phyloP scores from a whole-genome alignment of 2,888 invertebrate genomes.

The Cataglyphis altisquamis region DNA sequence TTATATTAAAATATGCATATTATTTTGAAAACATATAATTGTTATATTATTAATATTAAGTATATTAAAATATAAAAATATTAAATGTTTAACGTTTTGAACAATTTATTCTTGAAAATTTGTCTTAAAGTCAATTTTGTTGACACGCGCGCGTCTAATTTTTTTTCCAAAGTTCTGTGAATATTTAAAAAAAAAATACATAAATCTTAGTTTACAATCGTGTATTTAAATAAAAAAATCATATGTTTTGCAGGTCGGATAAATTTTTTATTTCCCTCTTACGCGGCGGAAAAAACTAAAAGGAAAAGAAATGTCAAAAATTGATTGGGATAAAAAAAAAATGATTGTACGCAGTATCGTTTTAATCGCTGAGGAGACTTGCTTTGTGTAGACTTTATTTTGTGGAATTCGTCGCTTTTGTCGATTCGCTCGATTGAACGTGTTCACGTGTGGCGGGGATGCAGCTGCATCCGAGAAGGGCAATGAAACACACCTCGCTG shows the following conservation, averaged over 20 bases:
- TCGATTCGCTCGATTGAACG: constrained; percentile 39
- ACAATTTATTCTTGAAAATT: background rate
- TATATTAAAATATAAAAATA: background rate
- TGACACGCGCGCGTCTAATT: background rate
- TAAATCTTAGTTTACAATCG: background rate
- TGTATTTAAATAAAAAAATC: background rate
- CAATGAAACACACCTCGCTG: constrained; percentile 69
- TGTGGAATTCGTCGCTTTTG: constrained; percentile 12
- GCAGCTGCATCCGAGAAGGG: constrained; percentile 71
- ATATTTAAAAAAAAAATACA: background rate
- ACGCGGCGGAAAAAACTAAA: background rate
- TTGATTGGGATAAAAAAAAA: background rate
- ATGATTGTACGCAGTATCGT: background rate
- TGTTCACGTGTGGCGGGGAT: constrained; percentile 57
- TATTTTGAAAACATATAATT: background rate
- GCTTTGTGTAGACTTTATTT: constrained; percentile 29
- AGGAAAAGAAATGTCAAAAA: background rate
- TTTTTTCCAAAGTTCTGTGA: background rate
- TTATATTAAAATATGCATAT: background rate
- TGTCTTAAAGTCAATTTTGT: background rate
- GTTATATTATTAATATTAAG: too few species aligned
- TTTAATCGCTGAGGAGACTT: background rate
- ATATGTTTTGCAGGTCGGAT: background rate
- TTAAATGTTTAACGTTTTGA: background rate
- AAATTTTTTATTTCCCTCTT: background rate